These are phyloP conservation scores for Acropora tenuis DNA, from an alignment of 64 coral and sea anemone species.

Conservation along the genomic window DNA sequence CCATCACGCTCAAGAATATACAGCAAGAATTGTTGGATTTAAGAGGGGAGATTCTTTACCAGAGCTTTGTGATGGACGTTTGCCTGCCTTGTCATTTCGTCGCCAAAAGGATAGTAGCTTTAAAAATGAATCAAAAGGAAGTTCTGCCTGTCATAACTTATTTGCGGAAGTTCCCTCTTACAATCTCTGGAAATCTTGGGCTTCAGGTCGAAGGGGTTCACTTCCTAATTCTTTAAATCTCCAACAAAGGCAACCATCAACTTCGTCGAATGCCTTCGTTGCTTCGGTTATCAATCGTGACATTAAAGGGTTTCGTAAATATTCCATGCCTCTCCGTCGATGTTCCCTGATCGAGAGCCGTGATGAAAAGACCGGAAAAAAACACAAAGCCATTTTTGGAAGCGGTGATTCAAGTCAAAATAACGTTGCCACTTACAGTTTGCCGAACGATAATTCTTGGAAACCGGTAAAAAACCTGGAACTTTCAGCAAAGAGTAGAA, in stretches of 20 bases:
- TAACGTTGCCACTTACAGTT: not conserved
- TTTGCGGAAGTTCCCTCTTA: slow-evolving; percentile 11
- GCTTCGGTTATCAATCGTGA: slow-evolving; percentile 7
- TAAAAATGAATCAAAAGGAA: not conserved
- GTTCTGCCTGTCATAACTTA: not conserved
- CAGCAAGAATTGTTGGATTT: not conserved
- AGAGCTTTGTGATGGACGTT: not conserved
- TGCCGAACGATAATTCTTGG: not conserved
- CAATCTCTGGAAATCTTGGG: slow-evolving; percentile 37
- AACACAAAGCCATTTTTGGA: not conserved
- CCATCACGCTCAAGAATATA: not conserved
- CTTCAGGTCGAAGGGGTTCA: not conserved
- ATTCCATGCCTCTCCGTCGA: slow-evolving; percentile 18
- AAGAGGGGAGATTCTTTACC: slow-evolving; percentile 13
- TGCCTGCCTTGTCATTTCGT: not conserved
- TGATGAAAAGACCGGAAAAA: not conserved
- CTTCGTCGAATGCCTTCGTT: not conserved
- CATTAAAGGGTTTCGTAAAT: not conserved
- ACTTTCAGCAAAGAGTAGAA: not conserved
- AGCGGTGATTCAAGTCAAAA: not conserved
- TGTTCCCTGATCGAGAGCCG: not conserved
- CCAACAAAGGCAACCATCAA: not conserved
- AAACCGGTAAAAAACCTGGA: not conserved
- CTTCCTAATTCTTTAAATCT: not conserved
- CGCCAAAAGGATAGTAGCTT: not conserved